These are phyloP conservation scores for Amazona ochrocephala DNA, from an alignment of 2,797 vertebrate genomes.

Conservation along the genomic window DNA sequence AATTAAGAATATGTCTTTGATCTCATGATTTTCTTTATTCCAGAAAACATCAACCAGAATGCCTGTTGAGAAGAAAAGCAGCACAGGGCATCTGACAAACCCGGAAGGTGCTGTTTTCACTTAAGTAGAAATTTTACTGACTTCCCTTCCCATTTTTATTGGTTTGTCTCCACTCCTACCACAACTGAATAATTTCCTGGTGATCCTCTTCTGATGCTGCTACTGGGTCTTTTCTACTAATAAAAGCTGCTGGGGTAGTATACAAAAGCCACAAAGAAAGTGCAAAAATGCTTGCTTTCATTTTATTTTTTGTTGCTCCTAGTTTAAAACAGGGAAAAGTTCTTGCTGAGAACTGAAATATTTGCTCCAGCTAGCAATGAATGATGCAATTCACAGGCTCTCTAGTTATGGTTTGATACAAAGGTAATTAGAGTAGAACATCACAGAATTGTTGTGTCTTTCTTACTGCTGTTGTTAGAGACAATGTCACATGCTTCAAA, in stretches of 20 bases:
- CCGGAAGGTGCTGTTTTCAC: background rate
- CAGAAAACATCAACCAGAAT: background rate
- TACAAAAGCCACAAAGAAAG: background rate
- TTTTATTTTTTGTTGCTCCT: background rate
- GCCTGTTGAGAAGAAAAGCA: background rate
- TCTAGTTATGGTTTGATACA: background rate
- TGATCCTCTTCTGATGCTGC: background rate
- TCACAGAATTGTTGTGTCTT: slow-evolving; percentile 10
- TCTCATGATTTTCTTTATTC: background rate
- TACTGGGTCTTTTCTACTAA: background rate
- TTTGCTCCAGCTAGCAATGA: background rate
- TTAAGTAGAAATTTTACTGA: background rate
- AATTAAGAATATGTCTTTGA: background rate
- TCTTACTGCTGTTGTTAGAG: slow-evolving; percentile 16
- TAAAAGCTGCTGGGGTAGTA: background rate
- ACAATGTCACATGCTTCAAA: background rate
- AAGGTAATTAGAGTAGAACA: background rate
- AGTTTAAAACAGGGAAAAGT: background rate
- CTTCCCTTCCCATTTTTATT: background rate
- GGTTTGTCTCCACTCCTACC: background rate
- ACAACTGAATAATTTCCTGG: background rate
- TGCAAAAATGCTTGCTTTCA: background rate
- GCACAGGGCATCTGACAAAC: background rate
- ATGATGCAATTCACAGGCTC: background rate
- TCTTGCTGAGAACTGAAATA: background rate